Conservation (phyloP, 2,888 invertebrate species). For the Melolontha melolontha region DNA sequence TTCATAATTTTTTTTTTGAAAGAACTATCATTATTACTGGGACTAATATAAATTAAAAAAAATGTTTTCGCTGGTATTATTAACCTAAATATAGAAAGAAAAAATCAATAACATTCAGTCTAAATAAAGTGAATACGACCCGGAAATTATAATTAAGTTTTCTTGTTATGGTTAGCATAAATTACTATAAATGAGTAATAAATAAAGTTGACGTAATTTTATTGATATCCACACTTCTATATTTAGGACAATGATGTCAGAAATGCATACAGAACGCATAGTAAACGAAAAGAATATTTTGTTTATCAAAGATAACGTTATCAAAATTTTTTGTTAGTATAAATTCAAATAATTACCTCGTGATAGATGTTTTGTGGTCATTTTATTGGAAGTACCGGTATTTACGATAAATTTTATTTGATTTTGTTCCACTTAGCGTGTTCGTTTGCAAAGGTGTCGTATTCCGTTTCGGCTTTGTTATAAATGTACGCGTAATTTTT, state of each 20-base stretch:
- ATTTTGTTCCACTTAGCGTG: background rate
- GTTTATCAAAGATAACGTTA: background rate
- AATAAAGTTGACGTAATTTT: constrained; percentile 19
- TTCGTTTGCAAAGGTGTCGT: too few relatives aligned
- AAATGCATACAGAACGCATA: constrained; percentile 1
- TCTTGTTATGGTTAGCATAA: too few relatives aligned
- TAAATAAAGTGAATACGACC: too few relatives aligned
- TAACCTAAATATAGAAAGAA: too few relatives aligned
- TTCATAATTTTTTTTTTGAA: too few relatives aligned
- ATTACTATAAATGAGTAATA: constrained; percentile 19
- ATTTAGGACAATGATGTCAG: constrained; percentile 4
- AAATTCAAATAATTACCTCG: constrained; percentile 49
- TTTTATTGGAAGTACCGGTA: constrained; percentile 31
- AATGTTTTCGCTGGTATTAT: too few relatives aligned
- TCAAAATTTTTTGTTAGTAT: too few relatives aligned
- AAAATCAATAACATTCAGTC: too few relatives aligned
- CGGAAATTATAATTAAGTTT: too few relatives aligned
- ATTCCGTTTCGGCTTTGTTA: background rate
- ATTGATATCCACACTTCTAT: constrained; percentile 22
- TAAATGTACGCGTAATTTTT: background rate
- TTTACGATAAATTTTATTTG: background rate
- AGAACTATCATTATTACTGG: too few relatives aligned
- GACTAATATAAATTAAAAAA: too few relatives aligned
- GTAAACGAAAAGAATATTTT: background rate
- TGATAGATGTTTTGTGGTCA: constrained; percentile 53